Conservation (phyloP, 2,888 invertebrate species). For the Meiosimyza platycephala region DNA sequence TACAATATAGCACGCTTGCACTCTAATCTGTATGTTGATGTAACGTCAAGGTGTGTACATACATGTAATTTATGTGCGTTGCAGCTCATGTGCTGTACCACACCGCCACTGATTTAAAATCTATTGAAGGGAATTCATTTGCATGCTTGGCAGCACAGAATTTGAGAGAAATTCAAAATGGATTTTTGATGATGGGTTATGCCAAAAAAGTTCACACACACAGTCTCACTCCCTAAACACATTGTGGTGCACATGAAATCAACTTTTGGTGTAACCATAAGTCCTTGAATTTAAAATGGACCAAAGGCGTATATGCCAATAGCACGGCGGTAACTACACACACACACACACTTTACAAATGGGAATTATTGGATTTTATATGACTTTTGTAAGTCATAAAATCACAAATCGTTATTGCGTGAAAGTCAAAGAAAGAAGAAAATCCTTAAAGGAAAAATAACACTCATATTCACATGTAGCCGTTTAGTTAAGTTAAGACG, state of each 20-base stretch:
- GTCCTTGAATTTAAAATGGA: neutral
- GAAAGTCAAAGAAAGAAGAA: too few species aligned
- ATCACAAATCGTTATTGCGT: neutral
- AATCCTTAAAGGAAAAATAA: too few species aligned
- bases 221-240: slow-evolving; percentile 6
- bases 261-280: neutral
- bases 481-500: neutral
- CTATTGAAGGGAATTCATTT: too few species aligned
- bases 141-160: neutral
- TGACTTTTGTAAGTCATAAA: neutral
- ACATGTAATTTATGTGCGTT: too few species aligned
- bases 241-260: neutral
- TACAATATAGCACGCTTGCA: too few species aligned
- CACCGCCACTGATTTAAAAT: neutral
- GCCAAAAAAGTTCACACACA: neutral
- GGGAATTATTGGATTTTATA: slow-evolving; percentile 7
- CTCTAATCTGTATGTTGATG: too few species aligned
- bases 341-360: neutral
- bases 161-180: slow-evolving; percentile 20
- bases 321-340: neutral
- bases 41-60: too few species aligned
- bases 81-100: too few species aligned
- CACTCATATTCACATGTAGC: too few species aligned
- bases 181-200: too few species aligned
- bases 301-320: neutral